Evolutionary conservation across 2,797 vertebrate species (phyloP).

Genomic region (Ciconia nigra): DNA sequence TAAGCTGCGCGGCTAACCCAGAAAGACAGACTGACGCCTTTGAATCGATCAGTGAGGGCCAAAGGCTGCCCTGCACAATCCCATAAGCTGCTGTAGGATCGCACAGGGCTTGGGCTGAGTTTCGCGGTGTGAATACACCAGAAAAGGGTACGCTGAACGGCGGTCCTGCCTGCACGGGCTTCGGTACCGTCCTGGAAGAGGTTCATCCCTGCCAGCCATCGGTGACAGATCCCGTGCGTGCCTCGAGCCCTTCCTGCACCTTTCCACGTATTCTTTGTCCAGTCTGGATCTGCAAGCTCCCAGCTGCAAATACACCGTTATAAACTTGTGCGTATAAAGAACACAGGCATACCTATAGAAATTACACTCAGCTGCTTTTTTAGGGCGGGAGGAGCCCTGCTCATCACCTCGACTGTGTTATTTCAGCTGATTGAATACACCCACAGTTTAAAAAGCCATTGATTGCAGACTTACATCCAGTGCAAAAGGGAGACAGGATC

Average conservation of each 20-base stretch:
- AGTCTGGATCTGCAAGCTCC: neutral
- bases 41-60: neutral
- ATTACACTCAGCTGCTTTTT: neutral
- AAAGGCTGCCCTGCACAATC: neutral
- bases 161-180: neutral
- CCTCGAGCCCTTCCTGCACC: neutral
- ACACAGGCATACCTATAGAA: fast-evolving
- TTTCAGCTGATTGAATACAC: neutral
- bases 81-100: neutral
- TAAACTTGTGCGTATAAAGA: neutral
- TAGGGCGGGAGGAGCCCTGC: neutral
- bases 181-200: neutral
- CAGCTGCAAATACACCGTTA: neutral
- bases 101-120: neutral
- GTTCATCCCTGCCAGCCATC: neutral
- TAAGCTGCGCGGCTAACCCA: neutral
- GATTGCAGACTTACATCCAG: neutral
- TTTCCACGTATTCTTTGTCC: neutral
- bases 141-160: neutral
- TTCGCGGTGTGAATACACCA: fast-evolving
- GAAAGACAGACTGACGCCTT: neutral
- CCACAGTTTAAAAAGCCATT: too few species aligned
- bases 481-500: neutral
- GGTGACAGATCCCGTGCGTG: neutral
- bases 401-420: fast-evolving